Percentiles rank a stretch among this genome's conserved stretches.
Conservation (phyloP, 53 echinoderm and acorn worm species). For the Paracentrotus lividus region DNA sequence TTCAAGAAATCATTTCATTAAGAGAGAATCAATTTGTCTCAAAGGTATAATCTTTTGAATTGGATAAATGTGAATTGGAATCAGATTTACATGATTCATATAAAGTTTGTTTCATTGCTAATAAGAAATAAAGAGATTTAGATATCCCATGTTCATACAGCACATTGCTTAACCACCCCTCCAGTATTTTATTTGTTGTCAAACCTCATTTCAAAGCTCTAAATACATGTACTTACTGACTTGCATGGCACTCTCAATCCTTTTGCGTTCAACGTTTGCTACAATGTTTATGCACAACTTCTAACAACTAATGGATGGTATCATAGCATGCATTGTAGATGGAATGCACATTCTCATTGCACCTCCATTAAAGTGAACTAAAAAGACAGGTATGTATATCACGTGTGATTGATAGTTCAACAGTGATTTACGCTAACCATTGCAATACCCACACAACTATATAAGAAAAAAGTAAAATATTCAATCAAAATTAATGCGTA, state of each 20-base stretch:
- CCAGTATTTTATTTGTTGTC: too few species aligned
- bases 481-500: too few species aligned
- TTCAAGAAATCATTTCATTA: background rate
- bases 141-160: too few species aligned
- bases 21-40: background rate
- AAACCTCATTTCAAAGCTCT: background rate
- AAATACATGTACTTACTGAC: background rate
- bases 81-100: too few species aligned
- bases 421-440: too few species aligned
- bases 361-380: background rate
- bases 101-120: too few species aligned
- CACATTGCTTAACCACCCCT: too few species aligned
- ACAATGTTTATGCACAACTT: background rate
- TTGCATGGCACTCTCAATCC: background rate
- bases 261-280: background rate
- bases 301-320: slow-evolving; percentile 7
- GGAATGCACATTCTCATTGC: background rate
- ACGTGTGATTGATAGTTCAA: background rate
- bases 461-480: too few species aligned
- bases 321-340: slow-evolving; percentile 25
- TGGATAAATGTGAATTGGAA: too few species aligned
- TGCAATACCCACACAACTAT: too few species aligned
- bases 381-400: background rate
- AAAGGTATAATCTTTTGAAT: too few species aligned
- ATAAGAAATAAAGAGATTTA: too few species aligned